Base-by-base conservation (phyloP, 2,113 vertebrate genomes). In the Cinclus mexicanus region DNA sequence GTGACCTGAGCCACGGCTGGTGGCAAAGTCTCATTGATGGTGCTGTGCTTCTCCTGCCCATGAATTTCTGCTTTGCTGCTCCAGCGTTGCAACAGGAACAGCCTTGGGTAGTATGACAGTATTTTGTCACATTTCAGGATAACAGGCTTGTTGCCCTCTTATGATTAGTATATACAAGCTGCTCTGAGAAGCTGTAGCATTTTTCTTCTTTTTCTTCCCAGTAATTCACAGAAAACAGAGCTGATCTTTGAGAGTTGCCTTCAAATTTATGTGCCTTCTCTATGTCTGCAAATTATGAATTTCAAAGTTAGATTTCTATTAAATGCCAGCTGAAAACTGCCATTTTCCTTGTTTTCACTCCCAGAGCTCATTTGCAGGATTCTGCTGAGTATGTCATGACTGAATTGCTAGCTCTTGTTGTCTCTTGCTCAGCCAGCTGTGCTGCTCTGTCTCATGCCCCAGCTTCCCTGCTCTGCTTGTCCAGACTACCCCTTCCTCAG, bases 1-100 rank as follows among this genome's bases (percentile, higher is more conserved):
- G 91, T 99, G 97, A 98, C 50, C 60, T 0, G 6, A 53, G 53
- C 57, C 49, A 5, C 3, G 1, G 25, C 46, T 47, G 14, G 31
- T n/a, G 19, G 44, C 61, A 76, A 33, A 69, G 33, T 28, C 88
- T 85, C 39, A 12, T 28, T 64, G 84, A 68, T 8, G 26, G 28
- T 75, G 69, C 89, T 71, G 33, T 0, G 0, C 78, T 72, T 79
- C 75, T 87, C 28, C 77, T 74, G 63, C n/a, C 18, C 8, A 1
- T 0, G 3, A 17, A 4, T 64, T 79, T 57, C 61, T 72, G 7
- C 57, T 88, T 65, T 87, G 4, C 47, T 68, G 78, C 60, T 63
- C 65, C 60, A 35, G 16, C 0, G 0, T 6, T 41, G 29, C 42
- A 87, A 57, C 23, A 44, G 57, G 70, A 90, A 8, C 14, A 49